Conservation (phyloP, 2,797 vertebrate genomes). For the Silurus aristotelis region DNA sequence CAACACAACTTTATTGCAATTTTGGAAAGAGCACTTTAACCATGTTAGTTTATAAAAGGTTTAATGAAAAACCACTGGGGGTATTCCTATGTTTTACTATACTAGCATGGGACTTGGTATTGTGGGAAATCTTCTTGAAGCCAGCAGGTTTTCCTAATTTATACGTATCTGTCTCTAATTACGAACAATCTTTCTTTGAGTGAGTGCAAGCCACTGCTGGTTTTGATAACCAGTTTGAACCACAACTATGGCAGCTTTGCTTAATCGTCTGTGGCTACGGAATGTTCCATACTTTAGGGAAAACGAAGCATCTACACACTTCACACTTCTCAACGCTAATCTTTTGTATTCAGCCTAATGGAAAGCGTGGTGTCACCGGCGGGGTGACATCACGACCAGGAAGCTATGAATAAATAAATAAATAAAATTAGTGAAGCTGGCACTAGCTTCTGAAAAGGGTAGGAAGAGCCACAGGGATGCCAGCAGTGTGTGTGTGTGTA, state of each 20-base stretch:
- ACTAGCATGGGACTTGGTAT: conserved; percentile 7
- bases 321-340: neutral
- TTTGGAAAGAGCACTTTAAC: conserved; percentile 7
- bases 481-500: too few species aligned
- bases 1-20: neutral
- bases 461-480: too few species aligned
- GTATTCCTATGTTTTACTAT: conserved; percentile 1
- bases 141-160: conserved; percentile 36
- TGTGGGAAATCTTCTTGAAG: conserved; percentile 24
- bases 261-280: conserved; percentile 21
- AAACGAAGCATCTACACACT: conserved; percentile 16
- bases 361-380: too few species aligned
- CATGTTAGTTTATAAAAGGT: conserved; percentile 7
- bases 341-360: too few species aligned
- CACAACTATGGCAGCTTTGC: conserved; percentile 17
- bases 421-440: too few species aligned
- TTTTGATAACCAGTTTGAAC: conserved; percentile 34
- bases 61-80: conserved; percentile 6
- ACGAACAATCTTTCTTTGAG: conserved; percentile 1
- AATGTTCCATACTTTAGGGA: conserved; percentile 31
- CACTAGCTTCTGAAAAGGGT: too few species aligned
- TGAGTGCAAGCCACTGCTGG: conserved; percentile 29
- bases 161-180: conserved; percentile 38
- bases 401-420: too few species aligned
- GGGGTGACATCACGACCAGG: too few species aligned